Base-by-base conservation (phyloP, 2,888 invertebrate species). In the Drosophila pseudotakahashii region DNA sequence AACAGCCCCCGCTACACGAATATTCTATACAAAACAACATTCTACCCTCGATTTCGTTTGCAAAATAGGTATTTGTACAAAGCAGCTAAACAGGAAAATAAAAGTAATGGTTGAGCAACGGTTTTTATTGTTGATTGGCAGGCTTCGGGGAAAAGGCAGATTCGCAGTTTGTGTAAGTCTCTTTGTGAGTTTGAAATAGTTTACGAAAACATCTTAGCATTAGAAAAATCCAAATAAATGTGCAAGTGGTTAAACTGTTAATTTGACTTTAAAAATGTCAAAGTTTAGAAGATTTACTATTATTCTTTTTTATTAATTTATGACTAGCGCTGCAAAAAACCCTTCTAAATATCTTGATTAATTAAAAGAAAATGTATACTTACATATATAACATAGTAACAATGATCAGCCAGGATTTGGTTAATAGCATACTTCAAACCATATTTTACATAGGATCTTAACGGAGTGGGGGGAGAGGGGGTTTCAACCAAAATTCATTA, bases 11-110 rank as follows among this genome's bases (percentile, higher is more conserved):
- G 14, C 52, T 30, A 16, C 16, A 30, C 10, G 19, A 58, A 37
- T 30, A 37, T 53, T 23, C 42, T 23, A 41, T 32, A 14, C 16
- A 23, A 39, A 59, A 60, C 14, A 30, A 39, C 32, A 37, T 30
- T 39, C 62, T 23, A 73, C 77, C 82, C 82, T 59, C 61, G 67
- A 61, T 62, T 42, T 16, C 13, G 19, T 14, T 11, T 23, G 7
- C 14, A 16, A 30, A 57, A 44, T n/a, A 16, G 2, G 14, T 26
- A 48, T 36, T 58, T 47, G 30, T 14, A 19, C 23, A 23, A 41
- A 59, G 41, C 79, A 81, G 73, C 85, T 79, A 73, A 66, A 61
- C 45, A 19, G 34, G 45, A 55, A 37, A 54, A 39, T 34, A 11
- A 5, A 45, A 64, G 44, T 45, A 30, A 45, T 39, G 30, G 14